A percentile compares a stretch with the other conserved stretches of the same genome.
phyloP scores from a whole-genome alignment of 2,888 invertebrate genomes.

The Timema cristinae region DNA sequence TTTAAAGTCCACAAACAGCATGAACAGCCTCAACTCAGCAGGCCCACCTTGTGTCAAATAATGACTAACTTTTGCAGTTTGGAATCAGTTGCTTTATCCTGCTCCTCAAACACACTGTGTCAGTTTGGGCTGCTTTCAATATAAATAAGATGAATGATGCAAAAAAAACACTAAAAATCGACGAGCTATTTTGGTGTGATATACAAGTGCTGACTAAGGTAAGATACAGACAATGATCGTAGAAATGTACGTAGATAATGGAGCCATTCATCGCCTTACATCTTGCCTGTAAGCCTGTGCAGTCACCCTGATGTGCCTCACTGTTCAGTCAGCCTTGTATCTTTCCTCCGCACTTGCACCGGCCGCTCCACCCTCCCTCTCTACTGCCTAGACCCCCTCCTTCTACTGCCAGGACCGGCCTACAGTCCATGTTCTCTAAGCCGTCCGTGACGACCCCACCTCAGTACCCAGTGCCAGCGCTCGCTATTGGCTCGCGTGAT shows the following conservation, averaged over 20 bases:
- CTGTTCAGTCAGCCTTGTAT: too few species aligned
- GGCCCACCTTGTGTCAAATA: constrained; percentile 3
- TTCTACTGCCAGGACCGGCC: too few species aligned
- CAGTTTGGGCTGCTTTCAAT: not conserved
- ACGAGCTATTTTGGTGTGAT: not conserved
- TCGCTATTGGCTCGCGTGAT: too few species aligned
- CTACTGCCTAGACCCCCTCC: too few species aligned
- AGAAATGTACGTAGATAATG: not conserved
- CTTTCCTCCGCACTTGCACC: too few species aligned
- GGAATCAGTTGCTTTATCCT: not conserved
- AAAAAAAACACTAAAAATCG: not conserved
- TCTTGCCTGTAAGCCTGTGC: not conserved
- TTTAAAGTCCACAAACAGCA: not conserved
- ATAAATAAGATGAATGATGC: not conserved
- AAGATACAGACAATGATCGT: not conserved
- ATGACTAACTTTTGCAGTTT: not conserved
- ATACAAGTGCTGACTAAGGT: not conserved
- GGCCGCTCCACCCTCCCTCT: too few species aligned
- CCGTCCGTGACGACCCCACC: too few species aligned
- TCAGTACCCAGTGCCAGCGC: too few species aligned
- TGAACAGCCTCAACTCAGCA: not conserved
- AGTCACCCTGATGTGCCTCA: too few species aligned
- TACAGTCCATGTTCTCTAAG: too few species aligned
- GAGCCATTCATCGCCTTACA: constrained; percentile 1
- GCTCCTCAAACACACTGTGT: not conserved